Conservation (phyloP, 2,888 invertebrate species). For the Yponomeuta evonymella region DNA sequence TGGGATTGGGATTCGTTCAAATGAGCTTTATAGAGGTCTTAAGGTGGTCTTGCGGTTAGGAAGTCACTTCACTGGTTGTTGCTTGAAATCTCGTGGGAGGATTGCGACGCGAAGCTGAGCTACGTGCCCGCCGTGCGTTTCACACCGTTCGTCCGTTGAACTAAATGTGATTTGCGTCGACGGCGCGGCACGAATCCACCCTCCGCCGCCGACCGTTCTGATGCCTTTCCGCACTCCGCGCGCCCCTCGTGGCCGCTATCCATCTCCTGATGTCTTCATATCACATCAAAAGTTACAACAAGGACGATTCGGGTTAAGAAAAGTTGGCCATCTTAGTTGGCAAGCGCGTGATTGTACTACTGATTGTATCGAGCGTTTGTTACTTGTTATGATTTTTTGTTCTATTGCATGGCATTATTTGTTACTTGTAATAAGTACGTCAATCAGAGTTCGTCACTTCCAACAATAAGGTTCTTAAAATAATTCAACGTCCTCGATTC, state of each 20-base stretch:
- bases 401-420: too few relatives aligned
- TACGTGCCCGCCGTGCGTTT: slow-evolving; percentile 31
- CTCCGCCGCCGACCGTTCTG: slow-evolving; percentile 40
- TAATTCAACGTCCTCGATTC: too few relatives aligned
- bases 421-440: too few relatives aligned
- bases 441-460: too few relatives aligned
- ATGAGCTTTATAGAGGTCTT: neutral
- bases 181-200: slow-evolving; percentile 43
- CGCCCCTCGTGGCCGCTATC: slow-evolving; percentile 28
- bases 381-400: too few relatives aligned
- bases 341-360: too few relatives aligned
- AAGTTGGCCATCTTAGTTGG: too few relatives aligned
- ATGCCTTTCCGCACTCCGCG: slow-evolving; percentile 35
- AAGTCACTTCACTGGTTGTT: slow-evolving; percentile 41
- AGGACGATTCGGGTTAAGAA: too few relatives aligned
- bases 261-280: slow-evolving; percentile 2
- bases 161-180: slow-evolving; percentile 60
- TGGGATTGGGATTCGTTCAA: neutral
- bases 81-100: slow-evolving; percentile 31
- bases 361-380: too few relatives aligned
- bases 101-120: slow-evolving; percentile 29
- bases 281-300: neutral
- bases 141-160: slow-evolving; percentile 42
- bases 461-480: too few relatives aligned
- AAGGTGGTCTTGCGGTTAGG: neutral